Base-by-base conservation (phyloP, 2,797 vertebrate species). In the Chromis chromis region DNA sequence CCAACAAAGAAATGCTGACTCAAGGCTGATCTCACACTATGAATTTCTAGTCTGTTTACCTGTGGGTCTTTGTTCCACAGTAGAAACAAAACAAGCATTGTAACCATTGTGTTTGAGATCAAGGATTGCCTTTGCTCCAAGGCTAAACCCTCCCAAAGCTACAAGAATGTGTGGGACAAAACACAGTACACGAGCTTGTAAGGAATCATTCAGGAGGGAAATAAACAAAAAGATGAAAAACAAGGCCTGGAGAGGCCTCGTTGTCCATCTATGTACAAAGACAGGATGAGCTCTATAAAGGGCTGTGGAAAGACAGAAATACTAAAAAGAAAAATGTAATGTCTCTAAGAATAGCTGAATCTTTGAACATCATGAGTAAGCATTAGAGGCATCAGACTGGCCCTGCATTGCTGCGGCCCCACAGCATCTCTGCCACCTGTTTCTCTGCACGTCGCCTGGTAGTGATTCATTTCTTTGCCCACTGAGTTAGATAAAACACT, bases 381-480 rank as follows among this genome's bases (percentile, higher is more conserved):
- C 17, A 17, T 66, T 21, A 22, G 24, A 55, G 54, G 58, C 17
- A 44, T 52, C n/a, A n/a, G 24, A 61, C 57, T 10, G 10, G 55
- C 19, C 52, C 54, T 62, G 25, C 59, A 56, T 19, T 73, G 33
- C 64, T 67, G 78, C 22, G 55, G 46, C 54, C 19, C 44, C 25
- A 59, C 28, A 6, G 71, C 62, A 50, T 77, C 63, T 62, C 58
- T 68, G 42, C 76, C 71, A 77, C 71, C 76, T 78, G 80, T 83
- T 84, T 67, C 59, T 70, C 65, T 81, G 57, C 56, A 61, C 65
- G 73, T 74, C 27, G 28, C 81, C 66, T 42, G 59, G n/a, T 33
- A 28, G 69, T 81, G 84, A 88, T 82, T 82, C 50, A 87, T 82
- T 50, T 64, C 77, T 80, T 82, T 79, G 58, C 66, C 67, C 67